Base-by-base conservation (phyloP, 2,797 vertebrate genomes). In the Paguma larvata region DNA sequence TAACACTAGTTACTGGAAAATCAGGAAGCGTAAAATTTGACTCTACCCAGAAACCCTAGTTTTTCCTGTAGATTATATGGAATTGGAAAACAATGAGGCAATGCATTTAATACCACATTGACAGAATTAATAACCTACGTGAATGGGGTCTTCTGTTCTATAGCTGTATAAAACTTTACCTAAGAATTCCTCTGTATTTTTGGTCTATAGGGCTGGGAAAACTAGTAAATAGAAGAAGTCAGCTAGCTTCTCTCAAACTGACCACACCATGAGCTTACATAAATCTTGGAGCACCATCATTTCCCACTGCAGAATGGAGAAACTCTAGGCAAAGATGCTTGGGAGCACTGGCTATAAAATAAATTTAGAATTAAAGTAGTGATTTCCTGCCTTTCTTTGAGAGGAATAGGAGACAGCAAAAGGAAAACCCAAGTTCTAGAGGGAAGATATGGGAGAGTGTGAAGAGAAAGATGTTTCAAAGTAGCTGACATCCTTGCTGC, bases 331-430 rank as follows among this genome's bases (percentile, higher is more conserved):
- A 90, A 89, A 85, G n/a, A 32, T 67, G 70, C 19, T 9, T 18
- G 63, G 67, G 86, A 59, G 27, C 0, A 27, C 34, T 30, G 38
- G 72, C 25, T 63, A 23, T 53, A 67, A 85, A 78, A 88, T 75
- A 14, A 80, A 53, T 82, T 83, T 91, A 70, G 75, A 16, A 67
- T 53, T 51, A 89, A 6, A 23, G 48, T 48, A 62, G 25, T 41
- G 68, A 75, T 93, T 67, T 46, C 70, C 86, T 89, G 44, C 38
- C n/a, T 92, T 75, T n/a, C 19, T 77, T 83, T 51, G 86, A 84
- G 51, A 85, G 48, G 48, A 70, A 23, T 3, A 79, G 27, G 51
- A 95, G 44, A 63, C 5, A 18, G 6, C 73, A 72, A 79, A 75
- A 38, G 75, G 46, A 86, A 62, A 34, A 88, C 4, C 15, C 0